Percentiles rank a stretch among this genome's conserved stretches.
phyloP scores from a whole-genome alignment of 2,888 invertebrate genomes.

The Clepsis dumicolana region DNA sequence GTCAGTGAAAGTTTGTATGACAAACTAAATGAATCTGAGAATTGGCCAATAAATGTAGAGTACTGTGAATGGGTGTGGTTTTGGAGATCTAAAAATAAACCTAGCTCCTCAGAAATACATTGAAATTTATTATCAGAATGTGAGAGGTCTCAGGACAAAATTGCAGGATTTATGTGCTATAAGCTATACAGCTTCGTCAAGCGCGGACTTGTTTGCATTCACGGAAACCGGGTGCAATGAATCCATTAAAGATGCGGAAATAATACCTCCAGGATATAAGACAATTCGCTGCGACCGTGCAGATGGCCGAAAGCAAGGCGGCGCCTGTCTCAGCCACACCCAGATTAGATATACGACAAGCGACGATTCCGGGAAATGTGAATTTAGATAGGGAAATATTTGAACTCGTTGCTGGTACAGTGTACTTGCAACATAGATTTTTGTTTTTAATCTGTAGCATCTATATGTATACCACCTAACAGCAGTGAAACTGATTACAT shows the following conservation, averaged over 20 bases:
- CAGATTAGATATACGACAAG: not conserved
- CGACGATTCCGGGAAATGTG: not conserved
- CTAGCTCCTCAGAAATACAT: conserved; percentile 3
- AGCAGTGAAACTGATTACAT: conserved; percentile 1
- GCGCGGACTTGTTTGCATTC: conserved; percentile 22
- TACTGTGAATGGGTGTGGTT: conserved; percentile 47
- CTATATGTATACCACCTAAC: conserved; percentile 1
- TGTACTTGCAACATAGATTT: too few species aligned
- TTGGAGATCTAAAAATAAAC: conserved; percentile 28
- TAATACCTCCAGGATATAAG: conserved; percentile 25
- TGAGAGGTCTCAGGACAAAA: conserved; percentile 31
- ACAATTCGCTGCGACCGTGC: conserved; percentile 41
- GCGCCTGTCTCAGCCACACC: conserved; percentile 29
- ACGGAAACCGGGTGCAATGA: conserved; percentile 33
- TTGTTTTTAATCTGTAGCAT: conserved; percentile 3
- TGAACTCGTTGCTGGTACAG: too few species aligned
- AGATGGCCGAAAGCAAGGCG: conserved; percentile 33
- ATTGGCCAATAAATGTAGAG: conserved; percentile 45
- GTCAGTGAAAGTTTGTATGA: conserved; percentile 43
- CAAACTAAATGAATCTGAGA: conserved; percentile 27
- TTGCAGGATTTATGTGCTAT: conserved; percentile 10
- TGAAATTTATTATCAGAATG: conserved; percentile 27
- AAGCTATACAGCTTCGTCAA: conserved; percentile 7
- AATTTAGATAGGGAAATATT: not conserved
- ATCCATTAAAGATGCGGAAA: conserved; percentile 28